phyloP scores from a whole-genome alignment of 2,888 invertebrate species.

The Campoletis raptor region DNA sequence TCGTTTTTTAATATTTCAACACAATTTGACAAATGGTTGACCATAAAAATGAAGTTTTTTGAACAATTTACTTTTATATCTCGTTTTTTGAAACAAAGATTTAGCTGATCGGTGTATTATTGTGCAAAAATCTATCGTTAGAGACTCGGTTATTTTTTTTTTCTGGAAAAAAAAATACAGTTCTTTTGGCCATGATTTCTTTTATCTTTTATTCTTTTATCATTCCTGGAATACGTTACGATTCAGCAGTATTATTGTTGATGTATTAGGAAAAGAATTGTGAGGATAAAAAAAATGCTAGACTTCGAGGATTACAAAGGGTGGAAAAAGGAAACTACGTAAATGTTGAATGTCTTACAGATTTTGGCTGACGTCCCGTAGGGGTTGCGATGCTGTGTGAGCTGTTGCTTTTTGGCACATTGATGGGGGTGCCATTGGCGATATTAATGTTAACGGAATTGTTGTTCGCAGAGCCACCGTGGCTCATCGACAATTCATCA shows the following conservation, averaged over 20 bases:
- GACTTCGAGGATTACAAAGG: not conserved
- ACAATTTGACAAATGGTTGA: too few relatives aligned
- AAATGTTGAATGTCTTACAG: constrained; percentile 74
- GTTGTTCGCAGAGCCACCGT: constrained; percentile 70
- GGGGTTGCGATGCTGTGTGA: constrained; percentile 81
- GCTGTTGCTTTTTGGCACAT: constrained; percentile 81
- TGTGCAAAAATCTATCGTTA: not conserved
- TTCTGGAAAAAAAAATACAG: not conserved
- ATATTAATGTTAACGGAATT: constrained; percentile 73
- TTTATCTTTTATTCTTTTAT: constrained; percentile 38
- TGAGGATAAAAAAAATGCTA: not conserved
- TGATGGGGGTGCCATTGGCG: constrained; percentile 77
- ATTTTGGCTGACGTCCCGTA: constrained; percentile 81
- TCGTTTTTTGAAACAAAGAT: too few relatives aligned
- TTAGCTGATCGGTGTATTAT: not conserved
- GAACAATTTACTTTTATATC: too few relatives aligned
- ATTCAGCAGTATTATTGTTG: constrained; percentile 20
- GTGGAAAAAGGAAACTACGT: constrained; percentile 1
- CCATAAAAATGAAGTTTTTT: too few relatives aligned
- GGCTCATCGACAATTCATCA: constrained; percentile 75
- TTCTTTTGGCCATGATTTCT: constrained; percentile 15
- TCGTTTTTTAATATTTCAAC: too few relatives aligned
- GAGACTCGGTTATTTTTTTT: not conserved
- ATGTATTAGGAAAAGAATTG: not conserved
- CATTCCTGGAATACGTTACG: not conserved